phyloP scores from a whole-genome alignment of 2,888 invertebrate genomes.

The Sabatieria punctata region DNA sequence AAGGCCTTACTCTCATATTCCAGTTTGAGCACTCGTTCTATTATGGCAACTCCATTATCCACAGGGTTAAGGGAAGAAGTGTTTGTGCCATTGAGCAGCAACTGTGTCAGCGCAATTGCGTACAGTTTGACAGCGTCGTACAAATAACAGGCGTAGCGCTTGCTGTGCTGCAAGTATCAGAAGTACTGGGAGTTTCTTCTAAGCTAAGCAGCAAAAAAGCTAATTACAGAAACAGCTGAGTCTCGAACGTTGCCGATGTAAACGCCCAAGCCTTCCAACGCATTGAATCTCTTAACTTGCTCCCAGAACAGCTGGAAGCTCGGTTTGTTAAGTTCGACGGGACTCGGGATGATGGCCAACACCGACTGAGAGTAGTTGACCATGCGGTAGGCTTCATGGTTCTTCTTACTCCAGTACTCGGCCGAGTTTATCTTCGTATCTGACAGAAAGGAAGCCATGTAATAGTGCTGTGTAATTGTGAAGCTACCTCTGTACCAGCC shows the following conservation, averaged over 20 bases:
- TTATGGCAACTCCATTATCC: constrained; percentile 51
- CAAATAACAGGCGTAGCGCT: constrained; percentile 59
- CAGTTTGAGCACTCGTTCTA: constrained; percentile 56
- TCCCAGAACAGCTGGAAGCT: constrained; percentile 53
- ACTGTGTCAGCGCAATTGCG: constrained; percentile 59
- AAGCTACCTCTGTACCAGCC: too few relatives aligned
- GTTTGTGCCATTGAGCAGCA: constrained; percentile 48
- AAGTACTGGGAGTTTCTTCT: too few relatives aligned
- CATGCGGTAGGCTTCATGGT: too few relatives aligned
- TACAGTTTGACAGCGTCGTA: constrained; percentile 75
- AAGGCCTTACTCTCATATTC: constrained; percentile 38
- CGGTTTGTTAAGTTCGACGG: constrained; percentile 45
- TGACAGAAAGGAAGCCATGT: constrained; percentile 10
- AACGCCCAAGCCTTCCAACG: constrained; percentile 18
- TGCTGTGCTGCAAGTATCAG: constrained; percentile 4
- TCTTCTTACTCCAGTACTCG: constrained; percentile 22
- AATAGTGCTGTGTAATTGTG: too few relatives aligned
- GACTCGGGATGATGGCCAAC: constrained; percentile 70
- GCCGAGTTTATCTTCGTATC: constrained; percentile 20
- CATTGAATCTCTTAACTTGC: constrained; percentile 45
- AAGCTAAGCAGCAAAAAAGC: not conserved
- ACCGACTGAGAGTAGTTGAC: constrained; percentile 51
- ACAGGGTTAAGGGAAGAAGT: constrained; percentile 32
- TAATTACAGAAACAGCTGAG: not conserved
- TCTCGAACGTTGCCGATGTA: not conserved